A percentile compares a stretch with the other conserved stretches of the same genome.
phyloP scores from a whole-genome alignment of 2,888 invertebrate genomes.

The Athalia rosae region DNA sequence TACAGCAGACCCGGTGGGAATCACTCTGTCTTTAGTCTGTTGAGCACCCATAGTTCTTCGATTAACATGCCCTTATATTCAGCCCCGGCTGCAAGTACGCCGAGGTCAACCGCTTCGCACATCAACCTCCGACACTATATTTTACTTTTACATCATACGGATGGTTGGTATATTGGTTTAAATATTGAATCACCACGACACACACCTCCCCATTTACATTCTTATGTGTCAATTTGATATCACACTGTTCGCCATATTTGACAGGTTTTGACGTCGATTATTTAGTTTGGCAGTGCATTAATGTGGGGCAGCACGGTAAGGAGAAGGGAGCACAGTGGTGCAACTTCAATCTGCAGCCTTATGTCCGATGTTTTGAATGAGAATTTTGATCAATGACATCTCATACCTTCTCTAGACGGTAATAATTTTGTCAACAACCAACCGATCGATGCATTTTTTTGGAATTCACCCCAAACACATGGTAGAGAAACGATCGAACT shows the following conservation, averaged over 20 bases:
- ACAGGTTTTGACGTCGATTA: slow-evolving; percentile 78
- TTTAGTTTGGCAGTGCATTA: slow-evolving; percentile 71
- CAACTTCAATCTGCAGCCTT: slow-evolving; percentile 23
- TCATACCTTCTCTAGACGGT: not conserved
- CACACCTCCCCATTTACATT: slow-evolving; percentile 54
- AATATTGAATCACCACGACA: slow-evolving; percentile 34
- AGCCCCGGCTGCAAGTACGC: slow-evolving; percentile 64
- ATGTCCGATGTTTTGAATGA: slow-evolving; percentile 23
- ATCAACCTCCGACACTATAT: slow-evolving; percentile 54
- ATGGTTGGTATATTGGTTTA: slow-evolving; percentile 45
- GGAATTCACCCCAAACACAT: too few species aligned
- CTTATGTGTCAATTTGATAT: slow-evolving; percentile 52
- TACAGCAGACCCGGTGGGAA: slow-evolving; percentile 81
- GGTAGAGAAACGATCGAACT: too few species aligned
- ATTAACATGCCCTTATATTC: slow-evolving; percentile 67
- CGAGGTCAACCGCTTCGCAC: slow-evolving; percentile 64
- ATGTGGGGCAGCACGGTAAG: slow-evolving; percentile 64
- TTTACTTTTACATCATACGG: slow-evolving; percentile 42
- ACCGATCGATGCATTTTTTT: not conserved
- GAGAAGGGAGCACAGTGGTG: slow-evolving; percentile 46
- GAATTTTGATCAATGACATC: slow-evolving; percentile 3
- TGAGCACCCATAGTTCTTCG: slow-evolving; percentile 88
- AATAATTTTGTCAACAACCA: not conserved
- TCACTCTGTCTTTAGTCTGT: slow-evolving; percentile 93
- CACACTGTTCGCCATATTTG: slow-evolving; percentile 74